These are phyloP conservation scores for Ctenicera cuprea DNA, from an alignment of 2,888 invertebrate genomes.

Conservation along the genomic window DNA sequence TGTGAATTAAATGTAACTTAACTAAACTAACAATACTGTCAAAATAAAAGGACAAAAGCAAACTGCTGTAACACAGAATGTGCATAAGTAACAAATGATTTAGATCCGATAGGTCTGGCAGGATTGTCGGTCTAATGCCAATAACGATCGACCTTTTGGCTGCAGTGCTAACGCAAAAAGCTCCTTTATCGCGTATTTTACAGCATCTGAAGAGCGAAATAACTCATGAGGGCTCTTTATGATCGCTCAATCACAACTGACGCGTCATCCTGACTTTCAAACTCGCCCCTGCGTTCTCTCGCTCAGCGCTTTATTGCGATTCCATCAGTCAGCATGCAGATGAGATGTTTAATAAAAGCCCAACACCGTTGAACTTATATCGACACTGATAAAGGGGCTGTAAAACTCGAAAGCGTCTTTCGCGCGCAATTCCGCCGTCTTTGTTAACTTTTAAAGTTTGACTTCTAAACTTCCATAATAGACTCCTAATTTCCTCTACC, in stretches of 20 bases:
- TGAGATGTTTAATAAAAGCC: constrained; percentile 66
- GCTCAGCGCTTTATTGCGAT: constrained; percentile 62
- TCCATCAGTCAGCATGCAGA: constrained; percentile 65
- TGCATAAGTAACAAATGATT: background rate
- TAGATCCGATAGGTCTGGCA: background rate
- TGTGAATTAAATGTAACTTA: too few species aligned
- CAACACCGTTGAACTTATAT: constrained; percentile 51
- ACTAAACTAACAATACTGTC: too few species aligned
- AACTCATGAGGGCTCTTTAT: constrained; percentile 47
- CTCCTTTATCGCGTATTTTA: constrained; percentile 44
- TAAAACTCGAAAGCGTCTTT: constrained; percentile 37
- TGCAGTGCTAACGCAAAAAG: constrained; percentile 20
- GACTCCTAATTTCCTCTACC: constrained; percentile 41
- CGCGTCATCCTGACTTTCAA: constrained; percentile 49
- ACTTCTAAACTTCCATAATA: constrained; percentile 33
- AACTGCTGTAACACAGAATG: too few species aligned
- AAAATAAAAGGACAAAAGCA: too few species aligned
- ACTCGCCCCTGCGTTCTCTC: constrained; percentile 34
- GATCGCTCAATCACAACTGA: constrained; percentile 55
- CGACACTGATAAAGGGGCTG: constrained; percentile 47
- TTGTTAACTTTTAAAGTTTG: constrained; percentile 41
- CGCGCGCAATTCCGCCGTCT: constrained; percentile 23
- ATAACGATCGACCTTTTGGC: constrained; percentile 24
- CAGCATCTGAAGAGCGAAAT: constrained; percentile 43
- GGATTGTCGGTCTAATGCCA: constrained; percentile 2